phyloP scores from a whole-genome alignment of 1,140 invertebrate species.

The Cylas formicarius region DNA sequence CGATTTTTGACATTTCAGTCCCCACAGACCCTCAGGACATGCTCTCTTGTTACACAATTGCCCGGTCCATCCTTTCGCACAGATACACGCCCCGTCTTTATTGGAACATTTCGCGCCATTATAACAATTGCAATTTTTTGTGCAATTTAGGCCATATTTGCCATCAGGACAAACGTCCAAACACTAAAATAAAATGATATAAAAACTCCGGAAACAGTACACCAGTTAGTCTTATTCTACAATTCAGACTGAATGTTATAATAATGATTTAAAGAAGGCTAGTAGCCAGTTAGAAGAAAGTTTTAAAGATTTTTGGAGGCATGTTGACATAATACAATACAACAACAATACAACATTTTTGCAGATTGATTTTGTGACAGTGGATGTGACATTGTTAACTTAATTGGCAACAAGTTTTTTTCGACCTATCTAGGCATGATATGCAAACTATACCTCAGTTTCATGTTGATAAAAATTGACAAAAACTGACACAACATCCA shows the following conservation, averaged over 20 bases:
- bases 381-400: too few species aligned
- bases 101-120: slow-evolving; percentile 68
- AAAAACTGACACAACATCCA: too few species aligned
- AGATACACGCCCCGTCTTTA: slow-evolving; percentile 63
- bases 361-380: too few species aligned
- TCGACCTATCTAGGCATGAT: too few species aligned
- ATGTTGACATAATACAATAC: too few species aligned
- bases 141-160: slow-evolving; percentile 71
- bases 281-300: too few species aligned
- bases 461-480: too few species aligned
- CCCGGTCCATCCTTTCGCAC: slow-evolving; percentile 70
- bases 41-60: slow-evolving; percentile 57
- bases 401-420: too few species aligned
- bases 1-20: slow-evolving; percentile 59
- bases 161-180: slow-evolving; percentile 67
- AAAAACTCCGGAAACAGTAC: slow-evolving; percentile 8
- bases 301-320: too few species aligned
- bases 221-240: background rate
- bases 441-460: too few species aligned
- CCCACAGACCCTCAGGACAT: slow-evolving; percentile 61
- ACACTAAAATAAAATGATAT: slow-evolving; percentile 52
- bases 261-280: too few species aligned
- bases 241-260: background rate
- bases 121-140: slow-evolving; percentile 63
- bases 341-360: too few species aligned